Evolutionary conservation across 2,113 vertebrate genomes (phyloP).

Genomic region (Cygnus atratus): DNA sequence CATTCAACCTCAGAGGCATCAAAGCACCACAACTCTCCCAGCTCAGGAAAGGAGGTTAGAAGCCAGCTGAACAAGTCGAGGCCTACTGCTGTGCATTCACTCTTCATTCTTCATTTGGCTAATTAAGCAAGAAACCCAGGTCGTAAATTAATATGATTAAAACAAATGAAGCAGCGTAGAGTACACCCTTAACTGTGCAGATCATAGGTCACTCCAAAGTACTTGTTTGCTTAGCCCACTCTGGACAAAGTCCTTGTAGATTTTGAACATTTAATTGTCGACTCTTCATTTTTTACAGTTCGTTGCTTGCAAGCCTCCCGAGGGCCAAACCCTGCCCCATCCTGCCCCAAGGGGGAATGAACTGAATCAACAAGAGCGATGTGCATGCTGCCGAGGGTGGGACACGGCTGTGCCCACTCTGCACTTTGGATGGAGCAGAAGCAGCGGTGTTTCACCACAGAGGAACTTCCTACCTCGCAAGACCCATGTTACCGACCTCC

Average conservation of each 20-base stretch:
- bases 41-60: not conserved
- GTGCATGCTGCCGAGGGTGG: accelerated
- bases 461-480: not conserved
- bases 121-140: conserved; percentile 12
- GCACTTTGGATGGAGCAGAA: not conserved
- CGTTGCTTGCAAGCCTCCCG: conserved; percentile 10
- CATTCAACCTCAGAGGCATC: not conserved
- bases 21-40: not conserved
- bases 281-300: conserved; percentile 31
- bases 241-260: conserved; percentile 60
- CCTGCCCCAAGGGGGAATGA: not conserved
- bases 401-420: accelerated
- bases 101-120: not conserved
- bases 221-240: conserved; percentile 63
- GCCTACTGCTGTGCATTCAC: not conserved
- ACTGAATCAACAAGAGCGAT: not conserved
- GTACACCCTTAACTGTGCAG: not conserved
- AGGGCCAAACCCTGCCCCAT: conserved; percentile 10
- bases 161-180: not conserved
- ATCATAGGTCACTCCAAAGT: conserved; percentile 27
- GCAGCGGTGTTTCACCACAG: not conserved
- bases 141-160: not conserved
- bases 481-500: not conserved
- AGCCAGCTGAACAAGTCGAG: conserved; percentile 10
- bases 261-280: conserved; percentile 50